Base-by-base conservation (phyloP, 2,888 invertebrate genomes). In the Drosophila anceps region DNA sequence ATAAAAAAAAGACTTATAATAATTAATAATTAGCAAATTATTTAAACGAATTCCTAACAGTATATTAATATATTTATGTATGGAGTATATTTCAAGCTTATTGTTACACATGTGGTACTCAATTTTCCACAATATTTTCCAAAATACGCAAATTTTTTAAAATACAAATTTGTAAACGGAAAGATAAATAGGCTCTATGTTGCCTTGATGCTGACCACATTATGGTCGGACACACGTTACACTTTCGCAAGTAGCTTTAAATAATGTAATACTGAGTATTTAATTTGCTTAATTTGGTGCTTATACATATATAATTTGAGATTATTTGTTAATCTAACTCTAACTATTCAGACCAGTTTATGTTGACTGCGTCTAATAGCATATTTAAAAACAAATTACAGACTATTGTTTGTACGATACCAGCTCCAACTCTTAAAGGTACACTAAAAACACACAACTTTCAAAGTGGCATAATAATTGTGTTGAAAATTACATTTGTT, bases 401-500 rank as follows among this genome's bases (percentile, higher is more conserved):
- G 51, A 39, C 66, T 69, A 84, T 79, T 82, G 83, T 70, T 72
- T 63, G 37, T 59, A 46, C 57, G 65, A 68, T 68, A 76, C 66
- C 66, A 39, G 51, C 65, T 69, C n/a, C 24, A 59, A 64, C 55
- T 60, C 58, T 48, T 37, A 48, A 54, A 10, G 58, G 43, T 35
- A 50, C 33, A 24, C 15, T 20, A 41, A 13, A 43, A 62, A 39
- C 24, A 73, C 35, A 55, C 50, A 46, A 50, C 54, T 58, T 31
- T 54, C 35, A 58, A 27, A 57, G 64, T 72, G 74, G 61, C 82
- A 67, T 48, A 71, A 68, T 70, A 76, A 65, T 84, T 82, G 88
- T 76, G 83, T 90, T 88, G 69, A 65, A 87, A 84, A 85, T 79
- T 79, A 72, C 55, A 76, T 79, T 84, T 73, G 79, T 74, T 72